These are phyloP conservation scores for Lordiphosa clarofinis DNA, from an alignment of 1,140 invertebrate genomes.

Conservation along the genomic window DNA sequence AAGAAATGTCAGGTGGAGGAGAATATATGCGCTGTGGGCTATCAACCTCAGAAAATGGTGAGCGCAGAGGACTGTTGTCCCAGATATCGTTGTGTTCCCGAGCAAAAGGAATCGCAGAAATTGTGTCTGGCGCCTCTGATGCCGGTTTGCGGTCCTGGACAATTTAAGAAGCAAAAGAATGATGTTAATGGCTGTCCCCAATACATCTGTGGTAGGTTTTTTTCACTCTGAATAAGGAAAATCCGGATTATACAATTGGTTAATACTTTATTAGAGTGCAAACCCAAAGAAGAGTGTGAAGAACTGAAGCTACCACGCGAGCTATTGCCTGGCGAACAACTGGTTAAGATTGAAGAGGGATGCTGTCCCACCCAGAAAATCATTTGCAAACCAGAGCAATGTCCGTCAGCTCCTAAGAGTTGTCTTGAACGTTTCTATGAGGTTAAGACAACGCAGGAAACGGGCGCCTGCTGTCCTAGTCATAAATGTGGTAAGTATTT, in stretches of 20 bases:
- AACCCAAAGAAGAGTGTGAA: slow-evolving; percentile 85
- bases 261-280: slow-evolving; percentile 82
- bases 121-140: slow-evolving; percentile 83
- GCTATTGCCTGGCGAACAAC: slow-evolving; percentile 83
- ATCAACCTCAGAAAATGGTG: slow-evolving; percentile 81
- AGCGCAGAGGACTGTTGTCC: slow-evolving; percentile 84
- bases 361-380: slow-evolving; percentile 85
- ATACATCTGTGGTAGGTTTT: slow-evolving; percentile 85
- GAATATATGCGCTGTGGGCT: slow-evolving; percentile 83
- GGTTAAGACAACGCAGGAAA: slow-evolving; percentile 76
- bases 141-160: slow-evolving; percentile 86
- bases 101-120: slow-evolving; percentile 79
- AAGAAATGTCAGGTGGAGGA: slow-evolving; percentile 82
- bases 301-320: slow-evolving; percentile 79
- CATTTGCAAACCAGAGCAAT: slow-evolving; percentile 83
- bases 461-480: slow-evolving; percentile 84
- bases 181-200: slow-evolving; percentile 83
- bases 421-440: slow-evolving; percentile 83
- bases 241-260: background rate
- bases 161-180: slow-evolving; percentile 84
- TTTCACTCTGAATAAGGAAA: background rate
- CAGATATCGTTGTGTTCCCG: slow-evolving; percentile 84
- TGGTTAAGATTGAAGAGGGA: slow-evolving; percentile 82
- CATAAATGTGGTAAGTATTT: slow-evolving; percentile 83
- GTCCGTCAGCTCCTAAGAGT: slow-evolving; percentile 81